Evolutionary conservation across 2,888 invertebrate species (phyloP), one percentile per base, ranked within the genome.

Genomic region (Ennomos quercinarius): DNA sequence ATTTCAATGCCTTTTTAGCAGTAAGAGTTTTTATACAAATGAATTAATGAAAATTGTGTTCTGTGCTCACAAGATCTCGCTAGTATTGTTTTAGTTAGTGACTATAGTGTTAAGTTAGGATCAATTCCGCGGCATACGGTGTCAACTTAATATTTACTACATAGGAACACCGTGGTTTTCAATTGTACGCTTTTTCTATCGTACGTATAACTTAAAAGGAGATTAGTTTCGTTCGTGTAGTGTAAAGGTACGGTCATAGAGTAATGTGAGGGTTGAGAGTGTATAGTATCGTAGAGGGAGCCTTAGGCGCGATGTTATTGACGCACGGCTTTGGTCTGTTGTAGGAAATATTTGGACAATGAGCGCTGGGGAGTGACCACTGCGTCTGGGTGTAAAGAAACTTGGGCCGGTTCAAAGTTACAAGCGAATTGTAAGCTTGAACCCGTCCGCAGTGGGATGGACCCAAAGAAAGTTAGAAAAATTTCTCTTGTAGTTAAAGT

Each of bases 11-110:
- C 89, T 90, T 90, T 80, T 83, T 90, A 89, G 87, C 79, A 69
- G 47, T 89, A 87, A 89, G 86, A 17, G 81, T 78, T 80, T 83
- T 76, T 78, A 84, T 78, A 83, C 78, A 78, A 78, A 75, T 77
- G 69, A 63, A 67, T 71, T 73, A 68, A 67, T 57, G 54, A 72
- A 76, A 77, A 82, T 86, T 89, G 89, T 91, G 91, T 92, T 90
- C 90, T 86, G 86, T 90, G 89, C 90, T 90, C 91, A 91, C 82
- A 83, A 84, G 92, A 92, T 92, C 92, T 92, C 92, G 89, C 86
- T 92, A 91, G 91, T 89, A 85, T 85, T 84, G 60, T 72, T 87
- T 90, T 90, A 91, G 90, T 91, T 89, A 91, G 88, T 86, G 89
- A 85, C 86, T 89, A 70, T 89, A 89, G 86, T 67, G 76, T 84